Conservation (phyloP, 2,888 invertebrate species). For the Orthosia gracilis region DNA sequence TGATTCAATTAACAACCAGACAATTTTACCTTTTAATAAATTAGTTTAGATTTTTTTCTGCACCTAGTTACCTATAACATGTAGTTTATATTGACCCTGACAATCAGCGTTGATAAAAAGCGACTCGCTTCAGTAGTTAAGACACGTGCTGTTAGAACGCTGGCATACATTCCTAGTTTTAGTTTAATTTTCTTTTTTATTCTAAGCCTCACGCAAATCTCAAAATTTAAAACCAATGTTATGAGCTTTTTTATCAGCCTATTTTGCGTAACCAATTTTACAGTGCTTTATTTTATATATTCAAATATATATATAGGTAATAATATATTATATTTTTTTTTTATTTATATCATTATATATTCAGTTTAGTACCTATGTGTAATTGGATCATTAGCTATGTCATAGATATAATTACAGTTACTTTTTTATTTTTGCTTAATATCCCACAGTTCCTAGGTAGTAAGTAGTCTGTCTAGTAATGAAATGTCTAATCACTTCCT, state of each 20-base stretch:
- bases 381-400: too few species aligned
- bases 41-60: neutral
- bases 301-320: too few species aligned
- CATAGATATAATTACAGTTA: too few species aligned
- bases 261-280: too few species aligned
- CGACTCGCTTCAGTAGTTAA: constrained; percentile 25
- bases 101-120: constrained; percentile 27
- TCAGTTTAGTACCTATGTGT: too few species aligned
- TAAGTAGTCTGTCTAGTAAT: constrained; percentile 5
- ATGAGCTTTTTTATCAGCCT: neutral
- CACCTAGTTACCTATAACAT: neutral
- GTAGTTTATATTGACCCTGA: constrained; percentile 11
- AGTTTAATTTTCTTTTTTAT: neutral
- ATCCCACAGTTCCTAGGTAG: neutral
- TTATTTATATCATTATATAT: too few species aligned
- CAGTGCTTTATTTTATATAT: too few species aligned
- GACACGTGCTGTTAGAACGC: neutral
- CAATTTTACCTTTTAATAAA: too few species aligned
- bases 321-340: too few species aligned
- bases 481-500: neutral
- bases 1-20: too few species aligned
- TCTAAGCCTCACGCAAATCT: neutral
- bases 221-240: neutral
- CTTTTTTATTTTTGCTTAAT: neutral
- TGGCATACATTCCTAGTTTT: neutral